These are phyloP conservation scores for Hypomecis atomaria DNA, from an alignment of 2,888 invertebrate species.

Conservation along the genomic window DNA sequence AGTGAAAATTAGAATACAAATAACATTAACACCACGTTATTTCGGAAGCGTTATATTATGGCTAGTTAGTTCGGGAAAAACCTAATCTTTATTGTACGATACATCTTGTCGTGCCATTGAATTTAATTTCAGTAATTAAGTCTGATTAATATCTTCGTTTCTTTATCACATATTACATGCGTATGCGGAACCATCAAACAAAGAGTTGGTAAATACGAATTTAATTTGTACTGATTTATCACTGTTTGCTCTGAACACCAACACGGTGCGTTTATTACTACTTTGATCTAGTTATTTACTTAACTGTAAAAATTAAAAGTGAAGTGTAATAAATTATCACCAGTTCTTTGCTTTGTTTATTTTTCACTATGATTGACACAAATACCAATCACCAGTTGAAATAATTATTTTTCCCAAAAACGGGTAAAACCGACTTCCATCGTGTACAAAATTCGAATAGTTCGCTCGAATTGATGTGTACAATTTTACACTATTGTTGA, in stretches of 20 bases:
- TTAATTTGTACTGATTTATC: conserved; percentile 8
- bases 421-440: too few species aligned
- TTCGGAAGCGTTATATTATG: conserved; percentile 9
- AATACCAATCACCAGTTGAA: too few species aligned
- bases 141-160: conserved; percentile 19
- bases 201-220: conserved; percentile 18
- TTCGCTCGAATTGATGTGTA: too few species aligned
- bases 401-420: too few species aligned
- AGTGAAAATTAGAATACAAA: too few species aligned
- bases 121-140: conserved; percentile 27
- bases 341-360: too few species aligned
- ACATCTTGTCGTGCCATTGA: conserved; percentile 22
- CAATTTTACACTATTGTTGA: too few species aligned
- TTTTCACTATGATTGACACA: too few species aligned
- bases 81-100: conserved; percentile 8
- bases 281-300: neutral
- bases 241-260: conserved; percentile 4
- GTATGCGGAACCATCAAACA: conserved; percentile 24
- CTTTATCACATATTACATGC: conserved; percentile 16
- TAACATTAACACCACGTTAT: neutral
- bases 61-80: conserved; percentile 9
- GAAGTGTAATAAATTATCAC: too few species aligned
- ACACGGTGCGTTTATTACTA: neutral
- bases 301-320: neutral
- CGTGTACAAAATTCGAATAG: too few species aligned